A percentile compares a stretch with the other conserved stretches of the same genome.
Evolutionary conservation across 1,140 invertebrate genomes (phyloP).

Genomic region (Calephelis virginiensis): DNA sequence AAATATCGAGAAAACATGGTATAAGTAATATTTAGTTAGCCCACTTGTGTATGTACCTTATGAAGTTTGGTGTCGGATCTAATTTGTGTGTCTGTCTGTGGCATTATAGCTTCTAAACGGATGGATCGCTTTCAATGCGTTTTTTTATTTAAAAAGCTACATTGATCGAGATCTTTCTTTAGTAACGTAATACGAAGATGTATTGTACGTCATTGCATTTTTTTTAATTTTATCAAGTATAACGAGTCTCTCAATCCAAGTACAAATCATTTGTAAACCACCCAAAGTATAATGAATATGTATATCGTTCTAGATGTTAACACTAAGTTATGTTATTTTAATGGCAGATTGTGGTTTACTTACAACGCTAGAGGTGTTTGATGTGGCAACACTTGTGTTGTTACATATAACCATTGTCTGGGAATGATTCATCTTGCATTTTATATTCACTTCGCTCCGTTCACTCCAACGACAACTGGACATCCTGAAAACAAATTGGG

Average conservation of each 20-base stretch:
- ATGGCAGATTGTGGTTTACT: conserved; percentile 29
- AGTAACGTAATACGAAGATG: no score
- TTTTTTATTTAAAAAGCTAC: no score
- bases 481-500: conserved; percentile 39
- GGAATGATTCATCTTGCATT: conserved; percentile 73
- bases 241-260: neutral
- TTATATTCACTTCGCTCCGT: conserved; percentile 55
- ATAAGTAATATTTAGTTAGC: no score
- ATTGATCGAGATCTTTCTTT: no score
- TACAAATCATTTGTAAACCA: neutral
- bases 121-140: no score
- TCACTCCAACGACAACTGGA: conserved; percentile 56
- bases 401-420: conserved; percentile 51
- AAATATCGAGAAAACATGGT: no score
- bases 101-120: no score
- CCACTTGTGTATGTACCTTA: no score
- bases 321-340: conserved; percentile 14
- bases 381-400: conserved; percentile 48
- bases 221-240: neutral
- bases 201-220: no score
- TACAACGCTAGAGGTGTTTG: conserved; percentile 26
- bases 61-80: no score
- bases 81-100: no score
- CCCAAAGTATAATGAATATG: conserved; percentile 1
- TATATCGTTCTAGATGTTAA: neutral